Percentiles rank a stretch among this genome's conserved stretches.
These are phyloP conservation scores for Eira barbara DNA, from an alignment of 2,113 vertebrate genomes.

Conservation along the genomic window DNA sequence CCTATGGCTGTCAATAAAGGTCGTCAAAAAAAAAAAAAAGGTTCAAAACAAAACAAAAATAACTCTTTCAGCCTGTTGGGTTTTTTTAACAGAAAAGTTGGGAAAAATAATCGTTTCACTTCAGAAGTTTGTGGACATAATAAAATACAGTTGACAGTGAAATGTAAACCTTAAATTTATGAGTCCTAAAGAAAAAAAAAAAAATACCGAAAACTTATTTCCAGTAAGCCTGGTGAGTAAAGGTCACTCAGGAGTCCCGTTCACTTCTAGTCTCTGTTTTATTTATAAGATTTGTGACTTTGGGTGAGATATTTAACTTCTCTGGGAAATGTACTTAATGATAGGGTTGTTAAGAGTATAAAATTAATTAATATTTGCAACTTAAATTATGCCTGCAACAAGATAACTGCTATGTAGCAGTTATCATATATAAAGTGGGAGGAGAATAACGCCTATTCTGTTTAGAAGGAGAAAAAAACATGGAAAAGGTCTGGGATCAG, in stretches of 20 bases:
- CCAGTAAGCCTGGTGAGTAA: accelerated
- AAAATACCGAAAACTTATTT: neutral
- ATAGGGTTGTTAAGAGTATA: neutral
- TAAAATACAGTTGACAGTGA: neutral
- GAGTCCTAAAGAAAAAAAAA: neutral
- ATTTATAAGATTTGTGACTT: neutral
- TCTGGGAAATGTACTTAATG: neutral
- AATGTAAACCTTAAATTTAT: neutral
- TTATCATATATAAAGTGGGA: neutral
- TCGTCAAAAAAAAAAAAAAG: neutral
- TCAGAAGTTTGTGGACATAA: neutral
- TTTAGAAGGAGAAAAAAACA: neutral
- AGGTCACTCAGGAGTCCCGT: neutral
- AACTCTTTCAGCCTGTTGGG: neutral
- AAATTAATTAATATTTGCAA: neutral
- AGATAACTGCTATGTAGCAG: neutral
- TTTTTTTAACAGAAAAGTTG: neutral
- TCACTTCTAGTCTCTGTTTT: neutral
- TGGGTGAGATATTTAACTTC: neutral
- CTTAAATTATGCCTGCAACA: neutral
- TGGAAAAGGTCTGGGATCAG: neutral
- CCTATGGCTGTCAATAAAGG: neutral
- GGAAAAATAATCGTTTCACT: neutral
- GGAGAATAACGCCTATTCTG: neutral
- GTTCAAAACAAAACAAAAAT: neutral